Evolutionary conservation across 2,888 invertebrate species (phyloP), one percentile per base, ranked within the genome.

Genomic region (Candidula unifasciata): DNA sequence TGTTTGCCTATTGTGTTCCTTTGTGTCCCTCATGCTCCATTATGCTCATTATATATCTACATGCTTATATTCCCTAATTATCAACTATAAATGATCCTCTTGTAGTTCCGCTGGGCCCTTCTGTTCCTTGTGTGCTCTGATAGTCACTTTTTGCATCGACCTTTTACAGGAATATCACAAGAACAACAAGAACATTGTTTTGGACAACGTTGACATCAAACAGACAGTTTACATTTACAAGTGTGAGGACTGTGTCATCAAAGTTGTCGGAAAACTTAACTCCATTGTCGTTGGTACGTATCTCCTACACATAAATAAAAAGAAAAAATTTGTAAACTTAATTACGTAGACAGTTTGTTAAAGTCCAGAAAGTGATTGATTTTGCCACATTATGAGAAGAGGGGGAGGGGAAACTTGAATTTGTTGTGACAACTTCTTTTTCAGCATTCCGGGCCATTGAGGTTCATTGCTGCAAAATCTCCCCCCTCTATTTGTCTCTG

Each of bases 221-320:
- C 99, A 99, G 94, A 97, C 98, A n/a, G 97, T 99, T 30, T 99
- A 99, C 95, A 96, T 99, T 95, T 99, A 96, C 95, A 97, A 96
- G 86, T 99, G 99, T 94, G 96, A 96, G 92, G 96, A 98, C 93
- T 97, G 97, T 3, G 96, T 97, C 77, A 95, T 99, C 85, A 96
- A 96, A 76, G 90, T 95, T 85, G 94, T 94, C 88, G 94, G 94
- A 85, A 99, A 99, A 95, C 95, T 99, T 88, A 99, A 99, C 94
- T 98, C 99, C 71, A 96, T 99, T 88, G 97, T 97, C 86, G 95
- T 99, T 91, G 94, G 94, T 94, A 88, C 89, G 91, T 87, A 27
- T 57, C 74, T 2, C 69, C 68, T 30, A 69, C 3, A 27, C 33
- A 16, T n/a, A n/a, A n/a, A n/a, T n/a, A n/a, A n/a, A n/a, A n/a